Conservation (phyloP, 1,140 invertebrate species). For the Drosophila pallidifrons region DNA sequence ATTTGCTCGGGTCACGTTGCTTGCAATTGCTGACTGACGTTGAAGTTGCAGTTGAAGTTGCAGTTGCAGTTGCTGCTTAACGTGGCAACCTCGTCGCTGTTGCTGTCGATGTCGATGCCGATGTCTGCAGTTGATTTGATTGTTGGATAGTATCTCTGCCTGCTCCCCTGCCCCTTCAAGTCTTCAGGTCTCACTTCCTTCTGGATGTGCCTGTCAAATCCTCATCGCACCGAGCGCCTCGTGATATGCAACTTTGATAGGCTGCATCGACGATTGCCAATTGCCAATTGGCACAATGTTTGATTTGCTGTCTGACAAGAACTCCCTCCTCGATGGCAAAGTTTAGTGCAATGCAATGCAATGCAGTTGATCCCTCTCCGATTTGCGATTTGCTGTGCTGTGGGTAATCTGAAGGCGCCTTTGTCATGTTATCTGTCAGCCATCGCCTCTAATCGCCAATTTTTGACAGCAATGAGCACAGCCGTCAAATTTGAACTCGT, state of each 20-base stretch:
- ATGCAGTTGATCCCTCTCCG: constrained; percentile 31
- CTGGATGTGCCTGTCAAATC: constrained; percentile 64
- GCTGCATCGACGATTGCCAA: constrained; percentile 56
- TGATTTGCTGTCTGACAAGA: constrained; percentile 71
- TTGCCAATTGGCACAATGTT: constrained; percentile 70
- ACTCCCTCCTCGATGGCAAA: not conserved
- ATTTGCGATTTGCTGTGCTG: not conserved
- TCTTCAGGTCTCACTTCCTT: not conserved
- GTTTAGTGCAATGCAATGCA: constrained; percentile 1
- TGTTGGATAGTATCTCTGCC: constrained; percentile 13
- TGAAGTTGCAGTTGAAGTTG: constrained; percentile 2
- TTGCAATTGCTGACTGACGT: constrained; percentile 10
- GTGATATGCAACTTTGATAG: constrained; percentile 68
- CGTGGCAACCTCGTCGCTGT: not conserved
- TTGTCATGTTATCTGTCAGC: constrained; percentile 70
- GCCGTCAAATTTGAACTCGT: constrained; percentile 57
- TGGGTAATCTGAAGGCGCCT: constrained; percentile 57
- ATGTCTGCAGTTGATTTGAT: constrained; percentile 56
- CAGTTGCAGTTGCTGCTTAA: constrained; percentile 12
- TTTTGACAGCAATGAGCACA: constrained; percentile 34
- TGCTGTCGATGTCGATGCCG: constrained; percentile 8
- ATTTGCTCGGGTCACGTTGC: constrained; percentile 28
- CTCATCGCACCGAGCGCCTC: constrained; percentile 41
- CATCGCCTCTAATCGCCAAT: constrained; percentile 55
- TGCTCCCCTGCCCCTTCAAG: not conserved